Conservation (phyloP, 2,888 invertebrate species). For the Oscheius myriophilus region DNA sequence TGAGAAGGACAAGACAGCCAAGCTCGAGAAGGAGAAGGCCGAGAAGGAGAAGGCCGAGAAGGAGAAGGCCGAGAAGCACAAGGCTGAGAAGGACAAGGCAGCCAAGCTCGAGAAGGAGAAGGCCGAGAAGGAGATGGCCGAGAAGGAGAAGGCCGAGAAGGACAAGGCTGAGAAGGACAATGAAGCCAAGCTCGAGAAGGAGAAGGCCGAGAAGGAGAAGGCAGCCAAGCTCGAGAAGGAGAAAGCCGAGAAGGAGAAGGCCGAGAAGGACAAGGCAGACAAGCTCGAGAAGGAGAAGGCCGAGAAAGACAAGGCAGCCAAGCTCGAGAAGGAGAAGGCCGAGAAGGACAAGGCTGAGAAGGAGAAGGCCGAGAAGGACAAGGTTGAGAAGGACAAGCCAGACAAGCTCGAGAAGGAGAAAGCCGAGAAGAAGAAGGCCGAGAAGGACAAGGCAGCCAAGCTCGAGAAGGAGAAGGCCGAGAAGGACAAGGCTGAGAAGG, state of each 20-base stretch:
- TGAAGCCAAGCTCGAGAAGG: no score
- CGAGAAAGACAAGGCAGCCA: constrained; percentile 7
- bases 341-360: constrained; percentile 14
- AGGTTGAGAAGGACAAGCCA: constrained; percentile 11
- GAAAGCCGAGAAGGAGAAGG: constrained; percentile 16
- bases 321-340: constrained; percentile 14
- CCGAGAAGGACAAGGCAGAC: constrained; percentile 4
- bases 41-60: constrained; percentile 14
- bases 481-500: constrained; percentile 14
- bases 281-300: not conserved
- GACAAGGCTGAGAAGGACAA: no score
- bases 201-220: no score
- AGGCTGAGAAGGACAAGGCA: constrained; percentile 16
- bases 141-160: constrained; percentile 10
- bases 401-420: constrained; percentile 17
- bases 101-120: constrained; percentile 13
- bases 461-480: constrained; percentile 6
- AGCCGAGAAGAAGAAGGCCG: constrained; percentile 14
- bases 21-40: not conserved
- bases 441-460: constrained; percentile 18
- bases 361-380: constrained; percentile 8
- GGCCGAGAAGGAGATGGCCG: constrained; percentile 8
- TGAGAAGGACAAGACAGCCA: constrained; percentile 16
- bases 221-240: no score
- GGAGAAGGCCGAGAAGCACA: constrained; percentile 11